These are phyloP conservation scores for Brachypodius melanocephalos DNA, from an alignment of 2,113 vertebrate genomes.

Conservation along the genomic window DNA sequence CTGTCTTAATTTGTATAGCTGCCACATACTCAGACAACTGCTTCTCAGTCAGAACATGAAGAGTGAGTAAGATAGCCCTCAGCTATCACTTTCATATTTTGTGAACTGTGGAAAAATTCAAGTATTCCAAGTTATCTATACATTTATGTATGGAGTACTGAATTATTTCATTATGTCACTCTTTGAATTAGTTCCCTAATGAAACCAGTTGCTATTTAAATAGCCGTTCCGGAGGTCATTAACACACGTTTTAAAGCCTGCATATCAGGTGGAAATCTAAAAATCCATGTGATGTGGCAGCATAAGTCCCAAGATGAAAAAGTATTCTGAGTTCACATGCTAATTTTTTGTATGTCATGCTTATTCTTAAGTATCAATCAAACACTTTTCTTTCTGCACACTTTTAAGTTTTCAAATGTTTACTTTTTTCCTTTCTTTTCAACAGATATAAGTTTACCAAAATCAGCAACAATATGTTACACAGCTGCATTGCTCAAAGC, in stretches of 20 bases:
- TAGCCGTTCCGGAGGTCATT: background rate
- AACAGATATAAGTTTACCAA: constrained; percentile 98
- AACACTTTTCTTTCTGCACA: background rate
- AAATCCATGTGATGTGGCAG: background rate
- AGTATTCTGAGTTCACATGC: background rate
- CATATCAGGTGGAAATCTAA: background rate
- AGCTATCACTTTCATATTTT: background rate
- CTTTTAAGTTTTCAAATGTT: constrained; percentile 2
- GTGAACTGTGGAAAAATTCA: background rate
- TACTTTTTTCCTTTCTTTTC: constrained; percentile 63
- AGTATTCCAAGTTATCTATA: background rate
- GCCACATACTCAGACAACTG: background rate
- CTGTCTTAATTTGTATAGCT: background rate
- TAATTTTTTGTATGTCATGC: background rate
- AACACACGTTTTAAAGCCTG: background rate
- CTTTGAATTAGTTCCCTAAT: background rate
- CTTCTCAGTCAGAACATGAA: background rate
- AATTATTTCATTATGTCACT: background rate
- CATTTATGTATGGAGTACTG: background rate
- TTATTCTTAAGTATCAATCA: background rate
- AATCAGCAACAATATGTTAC: constrained; percentile 99
- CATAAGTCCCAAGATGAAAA: background rate
- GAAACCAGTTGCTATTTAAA: background rate
- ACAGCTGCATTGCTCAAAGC: constrained; percentile 98
- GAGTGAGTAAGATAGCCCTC: background rate